Evolutionary conservation across 2,888 invertebrate genomes (phyloP), one percentile per base, ranked within the genome.

Genomic region (Oligia latruncula): DNA sequence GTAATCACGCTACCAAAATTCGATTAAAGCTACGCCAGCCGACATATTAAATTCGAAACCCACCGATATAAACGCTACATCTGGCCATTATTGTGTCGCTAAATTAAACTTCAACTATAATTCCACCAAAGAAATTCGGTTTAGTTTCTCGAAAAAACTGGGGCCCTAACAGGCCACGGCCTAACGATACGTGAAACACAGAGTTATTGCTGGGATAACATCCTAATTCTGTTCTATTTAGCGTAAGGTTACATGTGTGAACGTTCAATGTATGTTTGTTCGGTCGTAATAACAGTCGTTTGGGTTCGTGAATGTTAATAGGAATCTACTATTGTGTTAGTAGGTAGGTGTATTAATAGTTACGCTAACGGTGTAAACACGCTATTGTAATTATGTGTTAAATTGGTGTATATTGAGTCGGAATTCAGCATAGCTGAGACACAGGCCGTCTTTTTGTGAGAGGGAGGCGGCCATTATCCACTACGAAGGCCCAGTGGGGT

Each of bases 171-270:
- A 83, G 87, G 79, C 88, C 78, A 77, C 52, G 80, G 87, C 71
- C 73, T 86, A 91, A 91, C 90, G 91, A 89, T 83, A 86, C 91
- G 91, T 88, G 89, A 91, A 90, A 91, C 89, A 81, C 84, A 89
- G 89, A 91, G 90, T 90, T 91, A 92, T 90, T 85, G 88, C 73
- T 76, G 86, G 91, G 88, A 88, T 90, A 90, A 91, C 89, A 87
- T 90, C 89, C 88, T 89, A 91, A 92, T 91, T 88, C 89, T 84
- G 88, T 85, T 91, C 87, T 90, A 93, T 93, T 88, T 90, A 90
- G 86, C 85, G 91, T 90, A 92, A 92, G 84, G 80, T 74, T 79
- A 68, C 87, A 89, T 88, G 86, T 82, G 87, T 78, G 90, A 73
- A 66, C 68, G 70, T 81, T 55, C 29, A 76, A 80, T 88, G 70